Evolutionary conservation across 2,113 vertebrate species (phyloP).

Genomic region (Paraplagusia blochii): DNA sequence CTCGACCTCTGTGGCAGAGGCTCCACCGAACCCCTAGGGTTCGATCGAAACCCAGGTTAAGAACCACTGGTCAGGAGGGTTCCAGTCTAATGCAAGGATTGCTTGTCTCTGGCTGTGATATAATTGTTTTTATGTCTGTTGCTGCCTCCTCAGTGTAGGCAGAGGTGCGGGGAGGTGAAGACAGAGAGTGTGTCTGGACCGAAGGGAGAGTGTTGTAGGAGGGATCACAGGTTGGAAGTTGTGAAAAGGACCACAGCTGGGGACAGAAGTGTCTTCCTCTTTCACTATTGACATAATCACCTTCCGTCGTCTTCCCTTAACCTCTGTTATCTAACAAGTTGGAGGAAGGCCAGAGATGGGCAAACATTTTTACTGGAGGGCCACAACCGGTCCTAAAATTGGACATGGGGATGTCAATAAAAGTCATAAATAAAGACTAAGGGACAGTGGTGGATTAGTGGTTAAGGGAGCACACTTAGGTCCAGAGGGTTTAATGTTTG

Average conservation of each 20-base stretch:
- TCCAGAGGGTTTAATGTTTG: no score
- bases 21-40: no score
- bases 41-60: no score
- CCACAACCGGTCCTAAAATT: no score
- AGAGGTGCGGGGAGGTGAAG: slow-evolving; percentile 10
- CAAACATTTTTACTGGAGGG: no score
- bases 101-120: slow-evolving; percentile 44
- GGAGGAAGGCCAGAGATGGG: slow-evolving; percentile 44
- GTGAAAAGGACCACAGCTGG: slow-evolving; percentile 44
- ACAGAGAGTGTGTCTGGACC: not conserved
- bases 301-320: slow-evolving; percentile 43
- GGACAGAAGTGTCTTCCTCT: slow-evolving; percentile 39
- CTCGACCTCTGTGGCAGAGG: no score
- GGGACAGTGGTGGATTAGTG: no score
- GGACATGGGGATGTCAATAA: no score
- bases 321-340: slow-evolving; percentile 50
- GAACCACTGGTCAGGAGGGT: no score
- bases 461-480: no score
- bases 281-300: slow-evolving; percentile 35
- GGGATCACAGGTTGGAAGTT: slow-evolving; percentile 17
- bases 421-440: no score
- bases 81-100: slow-evolving; percentile 68
- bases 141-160: slow-evolving; percentile 30
- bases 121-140: slow-evolving; percentile 41
- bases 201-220: slow-evolving; percentile 41